A percentile compares a stretch with the other conserved stretches of the same genome.
Conservation (phyloP, 1,140 invertebrate genomes). For the Heliconius melpomene region DNA sequence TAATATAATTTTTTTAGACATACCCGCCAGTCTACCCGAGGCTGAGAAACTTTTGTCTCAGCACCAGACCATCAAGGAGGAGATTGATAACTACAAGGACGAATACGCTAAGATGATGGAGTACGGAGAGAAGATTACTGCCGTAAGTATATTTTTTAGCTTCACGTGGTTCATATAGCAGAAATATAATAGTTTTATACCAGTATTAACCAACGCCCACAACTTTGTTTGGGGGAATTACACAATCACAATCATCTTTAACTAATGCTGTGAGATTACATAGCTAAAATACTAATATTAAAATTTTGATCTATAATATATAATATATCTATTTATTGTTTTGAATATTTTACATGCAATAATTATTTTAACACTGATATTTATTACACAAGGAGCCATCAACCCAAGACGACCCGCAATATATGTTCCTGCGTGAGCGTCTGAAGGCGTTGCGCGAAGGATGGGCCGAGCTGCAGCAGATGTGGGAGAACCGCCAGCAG, state of each 20-base stretch:
- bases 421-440: constrained; percentile 98
- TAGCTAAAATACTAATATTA: too few relatives aligned
- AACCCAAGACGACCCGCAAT: constrained; percentile 97
- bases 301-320: too few relatives aligned
- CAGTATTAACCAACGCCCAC: too few relatives aligned
- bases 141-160: constrained; percentile 80
- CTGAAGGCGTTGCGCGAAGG: constrained; percentile 98
- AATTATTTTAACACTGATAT: neutral
- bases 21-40: constrained; percentile 94
- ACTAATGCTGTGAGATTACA: too few relatives aligned
- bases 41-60: constrained; percentile 97
- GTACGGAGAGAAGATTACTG: constrained; percentile 97
- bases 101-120: constrained; percentile 99
- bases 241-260: too few relatives aligned
- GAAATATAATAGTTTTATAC: too few relatives aligned
- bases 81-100: constrained; percentile 99
- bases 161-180: too few relatives aligned
- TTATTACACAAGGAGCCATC: constrained; percentile 83
- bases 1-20: constrained; percentile 80
- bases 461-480: constrained; percentile 99
- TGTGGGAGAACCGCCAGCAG: constrained; percentile 99
- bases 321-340: too few relatives aligned
- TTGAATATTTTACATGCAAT: too few relatives aligned
- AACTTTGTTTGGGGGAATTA: too few relatives aligned
- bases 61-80: constrained; percentile 98